These are phyloP conservation scores for Varanus salvator DNA, from an alignment of 2,113 vertebrate species.

Conservation along the genomic window DNA sequence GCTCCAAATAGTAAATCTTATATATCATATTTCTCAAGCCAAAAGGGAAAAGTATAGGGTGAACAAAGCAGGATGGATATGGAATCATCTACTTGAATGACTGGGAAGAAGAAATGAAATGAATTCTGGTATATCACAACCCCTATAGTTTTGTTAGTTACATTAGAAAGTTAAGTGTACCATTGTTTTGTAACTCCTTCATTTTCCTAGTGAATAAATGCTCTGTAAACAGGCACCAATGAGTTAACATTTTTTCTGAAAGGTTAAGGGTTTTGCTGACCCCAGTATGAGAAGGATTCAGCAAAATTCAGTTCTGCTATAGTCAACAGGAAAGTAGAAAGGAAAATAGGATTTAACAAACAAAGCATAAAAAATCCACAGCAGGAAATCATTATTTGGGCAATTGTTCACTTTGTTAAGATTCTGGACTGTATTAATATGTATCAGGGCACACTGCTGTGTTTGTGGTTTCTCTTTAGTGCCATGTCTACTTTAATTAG, in stretches of 20 bases:
- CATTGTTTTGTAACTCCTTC: constrained; percentile 41
- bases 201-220: constrained; percentile 17
- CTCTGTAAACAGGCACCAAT: constrained; percentile 18
- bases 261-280: constrained; percentile 77
- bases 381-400: constrained; percentile 83
- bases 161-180: constrained; percentile 43
- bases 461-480: constrained; percentile 69
- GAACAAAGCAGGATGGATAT: not conserved
- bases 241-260: constrained; percentile 68
- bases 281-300: constrained; percentile 60
- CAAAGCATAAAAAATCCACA: constrained; percentile 75
- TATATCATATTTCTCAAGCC: fast-evolving
- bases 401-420: constrained; percentile 80
- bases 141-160: constrained; percentile 35
- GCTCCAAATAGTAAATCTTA: constrained; percentile 14
- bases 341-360: constrained; percentile 84
- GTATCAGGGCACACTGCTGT: constrained; percentile 63
- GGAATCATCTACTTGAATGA: not conserved
- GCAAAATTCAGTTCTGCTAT: constrained; percentile 76
- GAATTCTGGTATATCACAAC: constrained; percentile 28
- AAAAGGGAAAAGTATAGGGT: constrained; percentile 20
- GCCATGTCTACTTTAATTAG: constrained; percentile 74
- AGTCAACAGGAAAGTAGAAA: constrained; percentile 85
- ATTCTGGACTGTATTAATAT: constrained; percentile 67
- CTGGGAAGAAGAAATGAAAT: constrained; percentile 51